Evolutionary conservation across 2,888 invertebrate genomes (phyloP), one percentile per base, ranked within the genome.

Genomic region (Dichetophora obliterata): DNA sequence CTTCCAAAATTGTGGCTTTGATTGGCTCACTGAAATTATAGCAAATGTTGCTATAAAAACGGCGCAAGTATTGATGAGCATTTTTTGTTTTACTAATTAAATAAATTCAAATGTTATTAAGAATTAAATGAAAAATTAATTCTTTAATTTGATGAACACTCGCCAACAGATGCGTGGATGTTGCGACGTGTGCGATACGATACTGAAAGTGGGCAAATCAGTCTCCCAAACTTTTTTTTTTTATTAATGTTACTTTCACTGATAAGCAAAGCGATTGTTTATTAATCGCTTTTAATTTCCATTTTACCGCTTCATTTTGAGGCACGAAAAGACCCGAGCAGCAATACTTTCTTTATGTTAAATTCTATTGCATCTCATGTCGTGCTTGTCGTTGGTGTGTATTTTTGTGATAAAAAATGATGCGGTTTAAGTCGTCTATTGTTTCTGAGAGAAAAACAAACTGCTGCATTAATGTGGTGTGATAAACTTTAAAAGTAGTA

Each of bases 1-100:
- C 37, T 75, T 84, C 87, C 87, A 87, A 77, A 87, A 87, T 59
- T 87, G 88, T 5, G 79, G 78, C 1, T 75, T 16, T 0, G 68
- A 69, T n/a, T 19, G 6, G 2, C 27, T 57, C 6, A 77, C 1
- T 3, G 31, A 31, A 50, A 54, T 52, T 50, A 75, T 31, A 50
- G 70, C 70, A 61, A 75, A 19, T 16, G 34, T 34, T 31, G 70
- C 75, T 34, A 19, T 50, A 27, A 43, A 19, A 3, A 66, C 1
- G 6, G 6, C 22, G 22, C 6, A 2, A 22, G n/a, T 14, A 37
- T 14, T 37, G n/a, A 63, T n/a, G 19, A 11, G 50, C 52, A 73
- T 59, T 57, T 73, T 73, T 24, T 5, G 24, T 27, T 68, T 34
- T n/a, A n/a, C n/a, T n/a, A n/a, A n/a, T n/a, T n/a, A n/a, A 27